phyloP scores from a whole-genome alignment of 2,888 invertebrate genomes.

The Biston betularia region DNA sequence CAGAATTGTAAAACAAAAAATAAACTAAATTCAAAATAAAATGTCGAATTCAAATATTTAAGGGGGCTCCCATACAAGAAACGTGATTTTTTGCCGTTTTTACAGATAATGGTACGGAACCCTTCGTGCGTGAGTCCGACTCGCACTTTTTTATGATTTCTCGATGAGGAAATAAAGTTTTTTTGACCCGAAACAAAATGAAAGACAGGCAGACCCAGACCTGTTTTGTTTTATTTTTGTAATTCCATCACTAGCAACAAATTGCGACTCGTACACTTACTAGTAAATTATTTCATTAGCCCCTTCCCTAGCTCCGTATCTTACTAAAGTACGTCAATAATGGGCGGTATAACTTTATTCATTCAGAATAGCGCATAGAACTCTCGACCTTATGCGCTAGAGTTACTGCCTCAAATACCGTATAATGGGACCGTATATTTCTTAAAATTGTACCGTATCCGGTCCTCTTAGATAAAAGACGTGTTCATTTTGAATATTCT shows the following conservation, averaged over 20 bases:
- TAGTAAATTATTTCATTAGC: background rate
- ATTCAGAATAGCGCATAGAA: conserved; percentile 1
- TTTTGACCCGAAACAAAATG: too few relatives aligned
- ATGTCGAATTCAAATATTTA: too few relatives aligned
- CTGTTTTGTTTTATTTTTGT: background rate
- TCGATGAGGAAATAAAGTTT: too few relatives aligned
- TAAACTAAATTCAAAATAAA: too few relatives aligned
- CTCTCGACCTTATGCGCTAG: conserved; percentile 12
- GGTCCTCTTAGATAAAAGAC: conserved; percentile 10
- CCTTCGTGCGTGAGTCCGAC: too few relatives aligned
- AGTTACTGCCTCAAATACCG: conserved; percentile 5
- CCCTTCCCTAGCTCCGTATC: conserved; percentile 5
- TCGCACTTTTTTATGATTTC: too few relatives aligned
- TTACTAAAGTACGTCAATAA: conserved; percentile 7
- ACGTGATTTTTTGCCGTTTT: too few relatives aligned
- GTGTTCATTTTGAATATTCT: conserved; percentile 25
- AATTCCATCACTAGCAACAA: background rate
- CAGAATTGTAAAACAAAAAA: too few relatives aligned
- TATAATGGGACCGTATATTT: conserved; percentile 15
- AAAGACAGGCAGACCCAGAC: too few relatives aligned
- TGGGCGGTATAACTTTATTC: conserved; percentile 16
- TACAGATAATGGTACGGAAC: too few relatives aligned
- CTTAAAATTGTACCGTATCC: conserved; percentile 15
- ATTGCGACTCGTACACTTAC: background rate
- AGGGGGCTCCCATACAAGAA: too few relatives aligned